Evolutionary conservation across 2,113 vertebrate species (phyloP).

Genomic region (Ibidorhyncha struthersii): DNA sequence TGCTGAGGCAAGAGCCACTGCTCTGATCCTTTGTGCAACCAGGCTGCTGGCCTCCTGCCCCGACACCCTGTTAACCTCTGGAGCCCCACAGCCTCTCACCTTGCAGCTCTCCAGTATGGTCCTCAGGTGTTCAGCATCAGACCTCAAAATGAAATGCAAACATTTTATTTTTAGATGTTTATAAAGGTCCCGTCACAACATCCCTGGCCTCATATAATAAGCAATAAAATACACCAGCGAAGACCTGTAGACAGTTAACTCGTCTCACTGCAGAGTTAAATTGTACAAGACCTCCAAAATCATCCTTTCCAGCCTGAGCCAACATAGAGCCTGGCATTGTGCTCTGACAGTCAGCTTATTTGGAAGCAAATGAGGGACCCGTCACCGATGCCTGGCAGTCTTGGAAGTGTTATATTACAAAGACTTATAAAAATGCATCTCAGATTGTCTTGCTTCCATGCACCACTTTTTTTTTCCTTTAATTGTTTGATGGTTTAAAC

Average conservation of each 20-base stretch:
- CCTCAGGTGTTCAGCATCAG: background rate
- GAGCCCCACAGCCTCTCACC: background rate
- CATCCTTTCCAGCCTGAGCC: background rate
- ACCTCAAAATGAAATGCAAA: background rate
- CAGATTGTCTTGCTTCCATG: background rate
- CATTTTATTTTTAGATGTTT: background rate
- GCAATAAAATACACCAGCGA: background rate
- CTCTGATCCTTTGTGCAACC: background rate
- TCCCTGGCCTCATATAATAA: background rate
- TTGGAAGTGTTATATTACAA: background rate
- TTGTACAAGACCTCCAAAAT: background rate
- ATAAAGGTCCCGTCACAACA: background rate
- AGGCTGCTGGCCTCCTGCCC: background rate
- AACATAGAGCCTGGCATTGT: background rate
- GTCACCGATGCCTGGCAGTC: background rate
- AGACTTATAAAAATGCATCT: background rate
- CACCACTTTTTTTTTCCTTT: background rate
- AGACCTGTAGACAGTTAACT: background rate
- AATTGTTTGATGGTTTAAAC: background rate
- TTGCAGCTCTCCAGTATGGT: background rate
- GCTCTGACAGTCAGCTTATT: background rate
- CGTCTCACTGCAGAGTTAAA: background rate
- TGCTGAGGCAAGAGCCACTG: background rate
- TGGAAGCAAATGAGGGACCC: constrained; percentile 7
- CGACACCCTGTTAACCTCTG: background rate